Conservation (phyloP, 2,888 invertebrate genomes). For the Chrysolina americana region DNA sequence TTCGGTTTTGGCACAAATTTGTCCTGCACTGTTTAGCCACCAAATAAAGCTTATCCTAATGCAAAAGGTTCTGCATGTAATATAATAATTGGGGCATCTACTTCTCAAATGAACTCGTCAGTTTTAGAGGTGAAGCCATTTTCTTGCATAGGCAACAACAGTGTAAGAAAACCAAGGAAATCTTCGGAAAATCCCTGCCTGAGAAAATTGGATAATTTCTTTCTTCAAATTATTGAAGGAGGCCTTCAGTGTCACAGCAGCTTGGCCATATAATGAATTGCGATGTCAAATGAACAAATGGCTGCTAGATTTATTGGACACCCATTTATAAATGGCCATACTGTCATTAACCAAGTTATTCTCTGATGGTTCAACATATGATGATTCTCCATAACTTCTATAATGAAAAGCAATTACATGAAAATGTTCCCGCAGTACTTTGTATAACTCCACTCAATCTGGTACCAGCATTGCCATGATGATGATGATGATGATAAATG, state of each 20-base stretch:
- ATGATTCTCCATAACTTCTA: constrained; percentile 89
- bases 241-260: constrained; percentile 87
- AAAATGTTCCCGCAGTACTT: too few relatives aligned
- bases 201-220: constrained; percentile 87
- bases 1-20: too few relatives aligned
- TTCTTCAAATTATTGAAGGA: constrained; percentile 95
- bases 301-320: constrained; percentile 75
- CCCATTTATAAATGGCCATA: constrained; percentile 83
- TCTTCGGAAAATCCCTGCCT: constrained; percentile 84
- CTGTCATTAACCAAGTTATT: constrained; percentile 88
- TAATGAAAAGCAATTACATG: too few relatives aligned
- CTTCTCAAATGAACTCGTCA: constrained; percentile 79
- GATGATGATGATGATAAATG: too few relatives aligned
- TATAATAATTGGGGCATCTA: constrained; percentile 85
- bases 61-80: constrained; percentile 90
- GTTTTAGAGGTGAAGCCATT: constrained; percentile 85
- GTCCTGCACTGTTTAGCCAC: too few relatives aligned
- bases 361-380: constrained; percentile 79
- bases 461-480: too few relatives aligned
- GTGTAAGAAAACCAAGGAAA: constrained; percentile 88
- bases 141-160: constrained; percentile 83
- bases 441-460: too few relatives aligned
- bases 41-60: too few relatives aligned
- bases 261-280: constrained; percentile 78
- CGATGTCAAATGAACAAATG: constrained; percentile 87